Percentiles rank a stretch among this genome's conserved stretches.
These are phyloP conservation scores for Incurvaria masculella DNA, from an alignment of 2,888 invertebrate species.

Conservation along the genomic window DNA sequence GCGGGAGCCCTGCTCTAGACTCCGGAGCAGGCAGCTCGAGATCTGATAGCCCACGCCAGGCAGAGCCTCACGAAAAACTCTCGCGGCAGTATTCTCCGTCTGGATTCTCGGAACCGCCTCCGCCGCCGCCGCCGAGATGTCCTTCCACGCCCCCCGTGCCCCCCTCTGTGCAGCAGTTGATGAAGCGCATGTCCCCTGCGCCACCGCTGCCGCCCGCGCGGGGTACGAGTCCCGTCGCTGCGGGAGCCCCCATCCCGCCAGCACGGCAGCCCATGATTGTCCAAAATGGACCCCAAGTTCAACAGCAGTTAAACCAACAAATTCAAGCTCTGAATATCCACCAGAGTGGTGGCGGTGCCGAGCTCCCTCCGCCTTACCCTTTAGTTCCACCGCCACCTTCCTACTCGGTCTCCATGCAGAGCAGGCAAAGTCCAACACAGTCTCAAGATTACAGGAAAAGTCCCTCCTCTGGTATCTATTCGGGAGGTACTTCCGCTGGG, in stretches of 20 bases:
- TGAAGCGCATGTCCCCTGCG: slow-evolving; percentile 63
- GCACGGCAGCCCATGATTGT: slow-evolving; percentile 76
- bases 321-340: slow-evolving; percentile 83
- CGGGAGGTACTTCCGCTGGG: slow-evolving; percentile 77
- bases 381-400: slow-evolving; percentile 76
- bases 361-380: slow-evolving; percentile 64
- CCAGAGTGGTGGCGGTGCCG: slow-evolving; percentile 57
- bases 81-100: slow-evolving; percentile 72
- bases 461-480: slow-evolving; percentile 83
- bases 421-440: slow-evolving; percentile 82
- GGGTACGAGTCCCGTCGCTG: slow-evolving; percentile 73
- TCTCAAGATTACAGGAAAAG: slow-evolving; percentile 80
- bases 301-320: slow-evolving; percentile 84
- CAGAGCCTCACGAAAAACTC: slow-evolving; percentile 59
- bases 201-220: slow-evolving; percentile 61
- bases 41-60: slow-evolving; percentile 82
- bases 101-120: slow-evolving; percentile 62
- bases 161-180: slow-evolving; percentile 55
- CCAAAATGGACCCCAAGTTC: slow-evolving; percentile 75
- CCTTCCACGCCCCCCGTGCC: slow-evolving; percentile 68
- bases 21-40: slow-evolving; percentile 86
- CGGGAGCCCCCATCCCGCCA: slow-evolving; percentile 54
- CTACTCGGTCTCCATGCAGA: slow-evolving; percentile 83
- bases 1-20: slow-evolving; percentile 84
- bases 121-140: slow-evolving; percentile 71